phyloP scores from a whole-genome alignment of 2,113 vertebrate species.

The Holacanthus passer region DNA sequence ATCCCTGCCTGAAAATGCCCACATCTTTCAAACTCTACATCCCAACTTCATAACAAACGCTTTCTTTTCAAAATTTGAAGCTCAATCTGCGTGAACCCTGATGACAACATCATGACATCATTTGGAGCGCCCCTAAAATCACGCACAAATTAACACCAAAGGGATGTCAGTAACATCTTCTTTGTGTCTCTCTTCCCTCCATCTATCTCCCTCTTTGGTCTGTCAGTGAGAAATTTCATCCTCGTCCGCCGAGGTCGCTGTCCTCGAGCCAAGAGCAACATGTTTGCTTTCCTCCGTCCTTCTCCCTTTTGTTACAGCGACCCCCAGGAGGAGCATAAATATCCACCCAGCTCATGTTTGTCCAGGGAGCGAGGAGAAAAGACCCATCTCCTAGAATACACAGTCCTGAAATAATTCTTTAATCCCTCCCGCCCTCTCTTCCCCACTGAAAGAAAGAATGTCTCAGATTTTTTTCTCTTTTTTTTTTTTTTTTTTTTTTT shows the following conservation, averaged over 20 bases:
- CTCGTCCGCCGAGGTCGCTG: conserved; percentile 42
- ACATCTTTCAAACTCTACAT: no score
- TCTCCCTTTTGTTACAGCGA: conserved; percentile 83
- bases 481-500: conserved; percentile 40
- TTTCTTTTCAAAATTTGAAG: no score
- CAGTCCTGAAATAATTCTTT: conserved; percentile 83
- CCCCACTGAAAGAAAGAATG: conserved; percentile 66
- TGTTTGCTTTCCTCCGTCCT: conserved; percentile 79
- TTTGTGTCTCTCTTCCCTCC: conserved; percentile 37
- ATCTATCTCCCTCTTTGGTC: conserved; percentile 30
- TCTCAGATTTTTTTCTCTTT: conserved; percentile 63
- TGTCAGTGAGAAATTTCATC: conserved; percentile 72
- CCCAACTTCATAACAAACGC: no score
- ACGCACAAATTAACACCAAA: conserved; percentile 3
- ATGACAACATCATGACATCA: not conserved
- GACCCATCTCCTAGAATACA: conserved; percentile 84
- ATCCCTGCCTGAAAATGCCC: not conserved
- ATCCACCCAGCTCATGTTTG: conserved; percentile 81
- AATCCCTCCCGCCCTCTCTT: conserved; percentile 66
- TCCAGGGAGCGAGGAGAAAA: conserved; percentile 76
- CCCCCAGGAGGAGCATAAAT: conserved; percentile 84
- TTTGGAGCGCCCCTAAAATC: not conserved
- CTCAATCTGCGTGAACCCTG: not conserved
- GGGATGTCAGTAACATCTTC: not conserved
- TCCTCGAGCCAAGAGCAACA: conserved; percentile 83